These are phyloP conservation scores for Dasypolia templi DNA, from an alignment of 2,888 invertebrate genomes.

Conservation along the genomic window DNA sequence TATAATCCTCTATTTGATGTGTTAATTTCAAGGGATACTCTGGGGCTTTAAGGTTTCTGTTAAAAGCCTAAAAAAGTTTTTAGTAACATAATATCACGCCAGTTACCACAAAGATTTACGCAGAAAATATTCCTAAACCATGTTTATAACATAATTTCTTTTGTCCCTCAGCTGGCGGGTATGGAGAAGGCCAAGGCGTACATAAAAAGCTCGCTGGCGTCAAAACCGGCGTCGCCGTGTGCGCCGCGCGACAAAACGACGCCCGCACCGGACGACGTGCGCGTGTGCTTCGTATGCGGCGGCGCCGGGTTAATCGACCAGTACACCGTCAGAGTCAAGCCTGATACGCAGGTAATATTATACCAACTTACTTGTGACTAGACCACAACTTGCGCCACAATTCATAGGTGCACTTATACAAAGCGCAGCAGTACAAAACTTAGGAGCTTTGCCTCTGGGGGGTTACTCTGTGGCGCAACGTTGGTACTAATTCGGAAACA, in stretches of 20 bases:
- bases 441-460: no score
- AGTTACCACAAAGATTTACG: neutral
- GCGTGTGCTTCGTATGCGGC: constrained; percentile 93
- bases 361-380: neutral
- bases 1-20: neutral
- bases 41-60: neutral
- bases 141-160: constrained; percentile 7
- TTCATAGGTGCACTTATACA: no score
- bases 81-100: no score
- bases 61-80: no score
- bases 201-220: constrained; percentile 93
- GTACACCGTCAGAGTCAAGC: constrained; percentile 91
- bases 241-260: constrained; percentile 84
- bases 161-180: constrained; percentile 64
- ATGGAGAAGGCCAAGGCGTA: constrained; percentile 93
- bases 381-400: no score
- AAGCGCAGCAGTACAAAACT: no score
- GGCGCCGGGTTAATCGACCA: constrained; percentile 93
- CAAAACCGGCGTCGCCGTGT: constrained; percentile 88
- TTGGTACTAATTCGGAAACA: no score
- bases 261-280: constrained; percentile 91
- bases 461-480: no score
- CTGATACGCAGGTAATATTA: constrained; percentile 82
- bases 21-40: neutral
- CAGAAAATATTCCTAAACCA: neutral